Evolutionary conservation across 2,113 vertebrate genomes (phyloP), one percentile per base, ranked within the genome.

Genomic region (Anseranas semipalmata): DNA sequence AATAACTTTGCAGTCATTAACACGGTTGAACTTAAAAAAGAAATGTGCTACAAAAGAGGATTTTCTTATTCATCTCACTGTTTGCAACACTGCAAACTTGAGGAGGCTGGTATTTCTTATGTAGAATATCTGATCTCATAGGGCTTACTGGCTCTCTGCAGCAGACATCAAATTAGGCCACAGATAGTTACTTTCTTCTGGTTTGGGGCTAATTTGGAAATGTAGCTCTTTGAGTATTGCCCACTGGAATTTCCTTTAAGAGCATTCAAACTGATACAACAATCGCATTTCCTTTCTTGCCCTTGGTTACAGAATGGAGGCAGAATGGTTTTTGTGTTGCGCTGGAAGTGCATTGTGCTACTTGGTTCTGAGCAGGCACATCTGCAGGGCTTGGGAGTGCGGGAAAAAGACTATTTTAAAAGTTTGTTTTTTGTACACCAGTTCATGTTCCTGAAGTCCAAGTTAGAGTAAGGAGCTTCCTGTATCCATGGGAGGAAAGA

Each of bases 1-100:
- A 92, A 96, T 96, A 95, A 85, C 77, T 96, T 81, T 79, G 80
- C 89, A 87, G 81, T 76, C 81, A 89, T 92, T 96, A 96, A 79
- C 77, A 76, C 60, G 92, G 70, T 87, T 89, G 92, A 93, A 95
- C 92, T 96, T 85, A 90, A 90, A 91, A 96, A 97, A 93, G 76
- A 82, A 95, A 85, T 30, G 45, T 70, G 92, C 89, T 75, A 89
- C 73, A 76, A 82, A 78, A 93, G 80, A 93, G 73, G 58, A 46
- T 91, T 91, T 96, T 95, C 84, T 85, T 95, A 75, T 76, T 95
- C 83, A 62, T 75, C 76, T 92, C 76, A n/a, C 58, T 81, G 63
- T 63, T 90, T 33, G 72, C 80, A 87, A 30, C 65, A 52, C 76
- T 68, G 83, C 79, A 68, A 9, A 66, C 83, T 85, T n/a, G 58